A percentile compares a stretch with the other conserved stretches of the same genome.
phyloP scores from a whole-genome alignment of 2,113 vertebrate genomes.

The Cryptotis parvus region DNA sequence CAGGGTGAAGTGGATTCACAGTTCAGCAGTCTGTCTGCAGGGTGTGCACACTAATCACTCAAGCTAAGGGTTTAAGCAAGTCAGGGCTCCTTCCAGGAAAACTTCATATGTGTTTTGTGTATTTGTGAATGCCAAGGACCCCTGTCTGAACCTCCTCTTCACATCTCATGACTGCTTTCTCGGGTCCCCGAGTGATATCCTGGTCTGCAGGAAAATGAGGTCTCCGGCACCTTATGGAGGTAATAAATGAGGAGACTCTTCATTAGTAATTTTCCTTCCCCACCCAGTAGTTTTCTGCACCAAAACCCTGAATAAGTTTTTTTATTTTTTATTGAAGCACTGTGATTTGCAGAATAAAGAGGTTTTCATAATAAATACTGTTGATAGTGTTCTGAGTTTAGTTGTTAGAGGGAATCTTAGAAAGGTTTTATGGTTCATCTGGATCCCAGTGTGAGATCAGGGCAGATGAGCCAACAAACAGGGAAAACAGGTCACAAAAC shows the following conservation, averaged over 20 bases:
- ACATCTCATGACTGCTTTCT: not conserved
- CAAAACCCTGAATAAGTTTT: not conserved
- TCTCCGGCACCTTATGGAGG: not conserved
- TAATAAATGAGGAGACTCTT: not conserved
- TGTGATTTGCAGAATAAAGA: no score
- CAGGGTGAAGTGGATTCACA: no score
- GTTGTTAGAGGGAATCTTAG: not conserved
- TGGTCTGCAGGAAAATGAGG: not conserved
- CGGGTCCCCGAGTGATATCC: not conserved
- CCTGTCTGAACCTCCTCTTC: not conserved
- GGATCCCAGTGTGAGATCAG: not conserved
- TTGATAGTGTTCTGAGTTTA: constrained; percentile 17
- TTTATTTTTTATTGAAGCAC: no score
- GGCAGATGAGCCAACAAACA: not conserved
- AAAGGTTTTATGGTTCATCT: not conserved
- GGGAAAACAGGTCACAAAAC: not conserved
- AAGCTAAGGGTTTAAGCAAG: not conserved
- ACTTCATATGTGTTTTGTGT: not conserved
- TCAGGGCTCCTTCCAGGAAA: not conserved
- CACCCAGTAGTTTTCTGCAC: not conserved
- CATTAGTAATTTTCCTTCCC: no score
- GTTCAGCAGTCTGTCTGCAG: not conserved
- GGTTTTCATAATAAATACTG: no score
- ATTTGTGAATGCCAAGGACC: not conserved
- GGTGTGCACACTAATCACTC: not conserved